phyloP scores from a whole-genome alignment of 2,797 vertebrate genomes.

The Trachops cirrhosus region DNA sequence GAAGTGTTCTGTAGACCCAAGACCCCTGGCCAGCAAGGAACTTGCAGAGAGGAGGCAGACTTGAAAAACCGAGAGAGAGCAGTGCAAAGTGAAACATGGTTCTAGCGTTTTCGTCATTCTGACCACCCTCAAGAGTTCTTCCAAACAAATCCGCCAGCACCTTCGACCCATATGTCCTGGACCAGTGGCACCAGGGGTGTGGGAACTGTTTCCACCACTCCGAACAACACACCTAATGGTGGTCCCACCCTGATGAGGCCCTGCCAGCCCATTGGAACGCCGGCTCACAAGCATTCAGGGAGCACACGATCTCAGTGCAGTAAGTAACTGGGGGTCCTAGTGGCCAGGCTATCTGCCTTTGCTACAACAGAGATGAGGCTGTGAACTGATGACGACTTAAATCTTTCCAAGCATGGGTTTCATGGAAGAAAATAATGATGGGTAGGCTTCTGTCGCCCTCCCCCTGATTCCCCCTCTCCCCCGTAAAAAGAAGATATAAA shows the following conservation, averaged over 20 bases:
- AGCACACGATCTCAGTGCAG: not conserved
- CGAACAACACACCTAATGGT: not conserved
- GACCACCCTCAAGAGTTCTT: not conserved
- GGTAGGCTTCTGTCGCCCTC: too few relatives aligned
- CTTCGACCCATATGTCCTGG: too few relatives aligned
- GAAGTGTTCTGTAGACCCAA: not conserved
- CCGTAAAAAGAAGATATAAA: not conserved
- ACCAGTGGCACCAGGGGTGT: not conserved
- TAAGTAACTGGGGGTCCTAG: not conserved
- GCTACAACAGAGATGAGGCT: not conserved
- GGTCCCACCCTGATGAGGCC: too few relatives aligned
- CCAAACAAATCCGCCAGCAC: not conserved
- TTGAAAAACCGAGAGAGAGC: not conserved
- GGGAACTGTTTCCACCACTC: not conserved
- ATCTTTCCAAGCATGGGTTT: not conserved
- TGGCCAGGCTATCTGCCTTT: not conserved
- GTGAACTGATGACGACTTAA: not conserved
- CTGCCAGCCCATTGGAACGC: fast-evolving
- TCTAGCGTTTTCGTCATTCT: not conserved
- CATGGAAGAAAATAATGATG: not conserved
- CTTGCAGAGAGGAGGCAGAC: not conserved
- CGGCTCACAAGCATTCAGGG: fast-evolving
- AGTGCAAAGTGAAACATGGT: not conserved
- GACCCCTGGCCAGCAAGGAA: not conserved
- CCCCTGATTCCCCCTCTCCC: too few relatives aligned